Conservation (phyloP, 2,113 vertebrate genomes). For the Laticauda laticaudata region DNA sequence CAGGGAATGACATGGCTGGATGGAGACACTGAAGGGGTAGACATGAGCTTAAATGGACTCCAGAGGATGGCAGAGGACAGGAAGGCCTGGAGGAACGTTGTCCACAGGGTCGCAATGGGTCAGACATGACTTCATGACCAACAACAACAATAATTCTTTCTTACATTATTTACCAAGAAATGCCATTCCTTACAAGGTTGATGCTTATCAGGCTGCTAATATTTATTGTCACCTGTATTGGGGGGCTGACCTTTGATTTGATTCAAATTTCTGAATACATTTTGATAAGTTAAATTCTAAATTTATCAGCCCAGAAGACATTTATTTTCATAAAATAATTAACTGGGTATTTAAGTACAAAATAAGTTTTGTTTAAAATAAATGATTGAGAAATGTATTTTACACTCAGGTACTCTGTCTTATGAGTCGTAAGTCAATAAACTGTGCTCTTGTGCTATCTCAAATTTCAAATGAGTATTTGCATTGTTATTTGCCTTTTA, state of each 20-base stretch:
- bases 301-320: too few relatives aligned
- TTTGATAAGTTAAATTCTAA: background rate
- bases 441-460: background rate
- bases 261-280: background rate
- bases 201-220: background rate
- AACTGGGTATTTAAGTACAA: background rate
- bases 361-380: background rate
- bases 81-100: too few relatives aligned
- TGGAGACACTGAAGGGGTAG: too few relatives aligned
- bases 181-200: background rate
- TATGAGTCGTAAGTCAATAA: background rate
- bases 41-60: too few relatives aligned
- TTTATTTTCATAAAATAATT: background rate
- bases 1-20: too few relatives aligned
- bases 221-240: background rate
- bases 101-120: too few relatives aligned
- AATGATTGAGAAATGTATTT: background rate
- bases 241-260: background rate
- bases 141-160: background rate
- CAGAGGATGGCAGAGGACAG: too few relatives aligned
- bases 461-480: background rate
- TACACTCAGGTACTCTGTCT: slow-evolving; percentile 16
- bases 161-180: background rate
- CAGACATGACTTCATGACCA: too few relatives aligned
- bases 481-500: background rate